Evolutionary conservation across 2,888 invertebrate species (phyloP), one percentile per base, ranked within the genome.

Genomic region (Acleris emargana): DNA sequence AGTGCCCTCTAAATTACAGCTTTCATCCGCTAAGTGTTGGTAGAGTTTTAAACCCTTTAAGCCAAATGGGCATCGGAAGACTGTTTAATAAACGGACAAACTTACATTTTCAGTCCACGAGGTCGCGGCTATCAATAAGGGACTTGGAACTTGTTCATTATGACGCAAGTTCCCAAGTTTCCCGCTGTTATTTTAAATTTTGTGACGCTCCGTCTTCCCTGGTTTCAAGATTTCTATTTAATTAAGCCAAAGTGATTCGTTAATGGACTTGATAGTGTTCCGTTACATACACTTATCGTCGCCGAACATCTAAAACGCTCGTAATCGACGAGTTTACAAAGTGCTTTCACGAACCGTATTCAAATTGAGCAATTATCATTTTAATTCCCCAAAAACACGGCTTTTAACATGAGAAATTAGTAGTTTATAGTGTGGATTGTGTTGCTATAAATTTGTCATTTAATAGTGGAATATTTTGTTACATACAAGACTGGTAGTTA

Each of bases 171-270:
- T 54, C 9, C 22, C 5, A 13, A 25, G 18, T 43, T 59, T 4
- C 50, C 49, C 42, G 20, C 49, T 52, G 42, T 52, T 25, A 49
- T 32, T n/a, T 17, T 17, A 50, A 50, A 59, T 13, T 59, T 59
- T 58, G 58, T 58, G 25, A 20, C n/a, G 49, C 42, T 72, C 70
- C 69, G 78, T 79, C 78, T 76, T 73, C 72, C 75, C 68, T 71
- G 74, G 74, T 61, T 76, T 71, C 71, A 73, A 77, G 74, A 78
- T 77, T 78, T 81, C 76, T 79, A 73, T 76, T 80, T 81, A 83
- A 85, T 84, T 84, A 84, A 77, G 70, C 69, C 72, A 76, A 81
- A 84, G 77, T 79, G 80, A 79, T 79, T 78, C 76, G 74, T 79
- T 83, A 84, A 87, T 82, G 80, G 82, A 78, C 68, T 69, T 69